Percentiles rank a stretch among this genome's conserved stretches.
These are phyloP conservation scores for Hyperoodon ampullatus DNA, from an alignment of 2,113 vertebrate genomes.

Conservation along the genomic window DNA sequence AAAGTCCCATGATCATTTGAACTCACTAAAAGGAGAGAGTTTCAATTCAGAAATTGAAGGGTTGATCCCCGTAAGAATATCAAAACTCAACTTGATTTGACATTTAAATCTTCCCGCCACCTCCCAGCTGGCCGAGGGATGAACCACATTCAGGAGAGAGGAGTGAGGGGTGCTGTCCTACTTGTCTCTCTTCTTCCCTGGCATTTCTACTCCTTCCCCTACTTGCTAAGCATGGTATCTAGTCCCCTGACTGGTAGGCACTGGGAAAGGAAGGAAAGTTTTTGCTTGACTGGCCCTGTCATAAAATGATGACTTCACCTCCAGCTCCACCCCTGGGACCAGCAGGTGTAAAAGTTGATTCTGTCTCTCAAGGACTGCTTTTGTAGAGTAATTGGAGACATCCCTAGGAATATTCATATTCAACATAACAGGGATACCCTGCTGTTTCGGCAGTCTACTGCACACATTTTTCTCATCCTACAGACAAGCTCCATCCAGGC, in stretches of 20 bases:
- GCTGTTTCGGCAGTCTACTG: too few relatives aligned
- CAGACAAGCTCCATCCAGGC: background rate
- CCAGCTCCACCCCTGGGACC: background rate
- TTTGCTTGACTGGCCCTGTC: background rate
- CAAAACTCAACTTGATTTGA: background rate
- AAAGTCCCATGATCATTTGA: background rate
- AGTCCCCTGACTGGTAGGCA: too few relatives aligned
- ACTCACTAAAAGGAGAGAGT: background rate
- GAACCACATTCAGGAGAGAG: background rate
- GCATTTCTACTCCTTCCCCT: rapidly evolving
- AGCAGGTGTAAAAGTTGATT: background rate
- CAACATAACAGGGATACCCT: background rate
- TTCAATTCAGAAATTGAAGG: background rate
- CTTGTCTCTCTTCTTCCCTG: background rate
- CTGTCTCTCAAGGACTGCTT: background rate
- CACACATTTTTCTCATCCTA: background rate
- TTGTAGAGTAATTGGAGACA: background rate
- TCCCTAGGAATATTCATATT: background rate
- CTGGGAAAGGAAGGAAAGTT: background rate
- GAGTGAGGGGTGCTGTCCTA: rapidly evolving
- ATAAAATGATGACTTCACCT: background rate
- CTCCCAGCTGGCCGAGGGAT: background rate
- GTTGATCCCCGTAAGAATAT: background rate
- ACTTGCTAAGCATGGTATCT: background rate
- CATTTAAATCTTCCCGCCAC: background rate